Conservation (phyloP, 2,797 vertebrate genomes). For the Pseudomugil tenellus region DNA sequence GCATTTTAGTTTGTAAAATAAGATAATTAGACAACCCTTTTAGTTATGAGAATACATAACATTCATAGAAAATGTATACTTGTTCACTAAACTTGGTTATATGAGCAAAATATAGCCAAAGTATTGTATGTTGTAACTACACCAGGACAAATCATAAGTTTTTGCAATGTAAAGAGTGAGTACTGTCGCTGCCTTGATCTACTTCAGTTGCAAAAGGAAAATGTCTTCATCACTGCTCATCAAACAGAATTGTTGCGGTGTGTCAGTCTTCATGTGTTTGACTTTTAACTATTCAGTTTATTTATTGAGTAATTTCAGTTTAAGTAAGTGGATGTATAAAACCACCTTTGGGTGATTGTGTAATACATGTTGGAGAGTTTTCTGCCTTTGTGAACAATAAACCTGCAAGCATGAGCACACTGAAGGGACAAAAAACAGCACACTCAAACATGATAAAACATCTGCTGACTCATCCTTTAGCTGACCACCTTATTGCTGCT, state of each 20-base stretch:
- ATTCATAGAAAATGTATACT: too few relatives aligned
- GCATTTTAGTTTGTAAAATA: too few relatives aligned
- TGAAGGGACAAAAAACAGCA: background rate
- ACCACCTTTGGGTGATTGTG: background rate
- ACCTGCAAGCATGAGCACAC: background rate
- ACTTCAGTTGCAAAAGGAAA: too few relatives aligned
- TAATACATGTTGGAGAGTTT: background rate
- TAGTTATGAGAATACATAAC: too few relatives aligned
- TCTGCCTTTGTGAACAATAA: background rate
- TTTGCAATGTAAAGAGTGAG: too few relatives aligned
- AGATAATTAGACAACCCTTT: too few relatives aligned
- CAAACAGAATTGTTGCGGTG: background rate
- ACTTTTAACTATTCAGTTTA: background rate
- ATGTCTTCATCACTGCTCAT: too few relatives aligned
- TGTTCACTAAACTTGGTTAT: too few relatives aligned
- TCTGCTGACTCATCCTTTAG: slow-evolving; percentile 45
- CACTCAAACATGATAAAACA: slow-evolving; percentile 18
- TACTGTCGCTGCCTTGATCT: too few relatives aligned
- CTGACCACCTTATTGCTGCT: slow-evolving; percentile 12
- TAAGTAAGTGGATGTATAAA: background rate
- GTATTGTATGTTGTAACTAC: too few relatives aligned
- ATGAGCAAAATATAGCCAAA: too few relatives aligned
- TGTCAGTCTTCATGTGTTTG: background rate
- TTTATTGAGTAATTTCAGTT: background rate
- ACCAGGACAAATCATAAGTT: too few relatives aligned